Evolutionary conservation across 2,113 vertebrate genomes (phyloP), one percentile per base, ranked within the genome.

Genomic region (Rhipidura dahli): DNA sequence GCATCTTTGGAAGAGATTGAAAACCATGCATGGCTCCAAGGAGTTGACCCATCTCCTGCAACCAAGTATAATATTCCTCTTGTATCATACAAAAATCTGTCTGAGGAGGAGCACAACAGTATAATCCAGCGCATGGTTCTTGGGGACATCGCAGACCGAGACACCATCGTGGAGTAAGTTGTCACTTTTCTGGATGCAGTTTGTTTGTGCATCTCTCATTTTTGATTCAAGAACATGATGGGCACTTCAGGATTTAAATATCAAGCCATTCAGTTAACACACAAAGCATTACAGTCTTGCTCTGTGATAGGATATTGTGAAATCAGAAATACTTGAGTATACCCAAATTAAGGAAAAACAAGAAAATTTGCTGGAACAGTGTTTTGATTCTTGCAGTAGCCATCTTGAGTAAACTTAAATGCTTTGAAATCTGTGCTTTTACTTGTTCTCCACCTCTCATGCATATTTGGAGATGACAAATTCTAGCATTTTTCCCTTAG

Each of bases 121-220:
- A 99, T 99, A 95, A 99, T 99, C 70, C 99, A 99, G 96, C 99
- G 99, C 89, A 99, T 99, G 99, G 99, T 99, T 82, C 98, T 99
- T 0, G 99, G 99, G 21, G 99, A 99, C 94, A 99, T 99, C 1
- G 99, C 99, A 0, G 99, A 99, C 75, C 94, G 99, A 10, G 99
- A 99, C 10, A 97, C 99, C 88, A 99, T 99, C 8, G 98, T 99
- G 0, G 99, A 99, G 99, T 99, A 98, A 96, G 99, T 97, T 10
- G 21, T 30, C 60, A 3, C 1, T 15, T 60, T 69, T 30, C 26
- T 27, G 0, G 9, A 2, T 15, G 12, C 12, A 26, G 13, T 39
- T 59, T 19, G 42, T n/a, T 82, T 69, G 37, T 40, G 49, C 35
- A n/a, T 45, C 45, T 91, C 33, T 75, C 5, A 0, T 2, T 57